phyloP scores from a whole-genome alignment of 2,888 invertebrate genomes.

The Cecidostiba fungosa region DNA sequence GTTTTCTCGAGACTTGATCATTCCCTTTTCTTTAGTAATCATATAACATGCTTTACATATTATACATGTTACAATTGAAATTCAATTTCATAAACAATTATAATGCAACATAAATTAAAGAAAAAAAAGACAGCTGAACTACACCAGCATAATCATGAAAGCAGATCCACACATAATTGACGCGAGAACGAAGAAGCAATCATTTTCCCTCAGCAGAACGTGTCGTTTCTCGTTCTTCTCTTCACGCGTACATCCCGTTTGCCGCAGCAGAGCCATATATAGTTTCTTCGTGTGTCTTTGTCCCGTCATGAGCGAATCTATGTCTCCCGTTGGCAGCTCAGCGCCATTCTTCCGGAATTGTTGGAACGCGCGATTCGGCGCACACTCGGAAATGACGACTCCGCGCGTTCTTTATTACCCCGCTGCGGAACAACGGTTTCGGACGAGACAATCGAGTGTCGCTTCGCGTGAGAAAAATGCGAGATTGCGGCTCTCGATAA shows the following conservation, averaged over 20 bases:
- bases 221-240: background rate
- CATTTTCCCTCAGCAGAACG: constrained; percentile 16
- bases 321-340: background rate
- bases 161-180: background rate
- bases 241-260: background rate
- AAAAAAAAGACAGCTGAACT: background rate
- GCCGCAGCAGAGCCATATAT: background rate
- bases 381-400: constrained; percentile 28
- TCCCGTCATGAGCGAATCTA: constrained; percentile 26
- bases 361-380: constrained; percentile 24
- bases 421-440: background rate
- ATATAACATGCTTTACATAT: too few species aligned
- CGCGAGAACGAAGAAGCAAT: constrained; percentile 33
- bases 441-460: background rate
- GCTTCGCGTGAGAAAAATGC: background rate
- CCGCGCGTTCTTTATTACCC: constrained; percentile 41
- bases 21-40: too few species aligned
- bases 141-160: background rate
- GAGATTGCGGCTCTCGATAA: background rate
- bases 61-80: too few species aligned
- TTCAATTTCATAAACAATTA: too few species aligned
- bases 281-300: constrained; percentile 34
- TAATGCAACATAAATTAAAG: background rate
- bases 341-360: constrained; percentile 43
- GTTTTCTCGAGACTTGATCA: too few species aligned